phyloP scores from a whole-genome alignment of 2,797 vertebrate genomes.

The Darevskia nairensis region DNA sequence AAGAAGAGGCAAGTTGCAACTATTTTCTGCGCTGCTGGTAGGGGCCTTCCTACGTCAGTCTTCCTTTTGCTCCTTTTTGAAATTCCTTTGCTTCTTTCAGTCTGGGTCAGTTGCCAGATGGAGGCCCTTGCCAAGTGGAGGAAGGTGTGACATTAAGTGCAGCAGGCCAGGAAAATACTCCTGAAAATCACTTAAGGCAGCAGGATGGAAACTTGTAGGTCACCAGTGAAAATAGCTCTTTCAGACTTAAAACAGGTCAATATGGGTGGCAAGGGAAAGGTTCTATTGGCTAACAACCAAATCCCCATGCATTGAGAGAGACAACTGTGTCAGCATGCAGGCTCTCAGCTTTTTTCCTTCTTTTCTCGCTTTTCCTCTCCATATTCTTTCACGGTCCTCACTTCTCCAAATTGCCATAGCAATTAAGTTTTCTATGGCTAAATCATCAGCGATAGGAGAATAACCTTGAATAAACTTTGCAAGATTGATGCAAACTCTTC shows the following conservation, averaged over 20 bases:
- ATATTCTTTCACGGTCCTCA: neutral
- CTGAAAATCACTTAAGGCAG: constrained; percentile 18
- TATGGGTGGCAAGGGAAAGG: neutral
- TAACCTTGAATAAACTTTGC: neutral
- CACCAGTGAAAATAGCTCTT: neutral
- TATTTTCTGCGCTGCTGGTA: neutral
- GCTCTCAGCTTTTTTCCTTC: neutral
- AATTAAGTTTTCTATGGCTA: too few relatives aligned
- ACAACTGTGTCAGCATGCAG: neutral
- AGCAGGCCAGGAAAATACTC: constrained; percentile 17
- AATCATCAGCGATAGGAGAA: neutral
- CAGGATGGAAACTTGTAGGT: constrained; percentile 1
- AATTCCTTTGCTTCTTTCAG: neutral
- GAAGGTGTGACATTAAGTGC: constrained; percentile 14
- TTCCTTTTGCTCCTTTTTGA: constrained; percentile 1
- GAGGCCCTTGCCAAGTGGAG: constrained; percentile 15
- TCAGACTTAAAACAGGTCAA: constrained; percentile 10
- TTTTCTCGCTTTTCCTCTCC: neutral
- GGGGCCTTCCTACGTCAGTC: neutral
- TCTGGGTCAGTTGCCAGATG: neutral
- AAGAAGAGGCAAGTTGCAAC: neutral
- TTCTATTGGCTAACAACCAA: neutral
- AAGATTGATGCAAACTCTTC: neutral
- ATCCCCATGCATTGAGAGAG: too few relatives aligned
- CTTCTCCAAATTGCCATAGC: neutral